Evolutionary conservation across 2,113 vertebrate genomes (phyloP).

Genomic region (Centropus unirufus): DNA sequence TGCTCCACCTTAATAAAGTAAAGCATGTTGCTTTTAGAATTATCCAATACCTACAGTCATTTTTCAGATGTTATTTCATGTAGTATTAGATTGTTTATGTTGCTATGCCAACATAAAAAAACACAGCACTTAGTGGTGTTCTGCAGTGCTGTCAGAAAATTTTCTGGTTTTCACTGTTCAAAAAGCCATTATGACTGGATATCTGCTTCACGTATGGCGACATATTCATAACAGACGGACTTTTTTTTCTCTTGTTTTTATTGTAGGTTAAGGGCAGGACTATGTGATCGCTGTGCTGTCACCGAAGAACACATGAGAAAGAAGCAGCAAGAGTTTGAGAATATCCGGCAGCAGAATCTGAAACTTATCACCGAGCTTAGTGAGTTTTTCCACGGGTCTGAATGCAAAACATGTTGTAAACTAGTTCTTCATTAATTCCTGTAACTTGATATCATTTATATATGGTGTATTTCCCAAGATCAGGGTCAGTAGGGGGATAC

Average conservation of each 20-base stretch:
- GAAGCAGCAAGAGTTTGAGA: constrained; percentile 85
- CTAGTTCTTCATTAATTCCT: not conserved
- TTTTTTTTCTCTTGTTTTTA: not conserved
- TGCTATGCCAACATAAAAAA: not conserved
- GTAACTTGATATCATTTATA: not conserved
- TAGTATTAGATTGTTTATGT: not conserved
- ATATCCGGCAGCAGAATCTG: constrained; percentile 85
- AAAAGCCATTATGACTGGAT: not conserved
- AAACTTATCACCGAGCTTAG: constrained; percentile 86
- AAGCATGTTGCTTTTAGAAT: not conserved
- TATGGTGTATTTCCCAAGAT: not conserved
- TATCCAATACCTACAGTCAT: not conserved
- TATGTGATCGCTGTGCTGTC: constrained; percentile 88
- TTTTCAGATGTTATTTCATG: not conserved
- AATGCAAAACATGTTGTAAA: constrained; percentile 1
- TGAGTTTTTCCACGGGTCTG: constrained; percentile 75
- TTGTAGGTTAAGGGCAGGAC: constrained; percentile 83
- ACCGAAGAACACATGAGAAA: constrained; percentile 88
- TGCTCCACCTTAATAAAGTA: not conserved
- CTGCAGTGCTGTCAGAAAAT: not conserved
- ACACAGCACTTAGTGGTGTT: not conserved
- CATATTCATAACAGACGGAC: not conserved
- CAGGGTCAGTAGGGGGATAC: not conserved
- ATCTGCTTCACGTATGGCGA: not conserved
- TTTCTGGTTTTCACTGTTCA: not conserved